Evolutionary conservation across 2,113 vertebrate genomes (phyloP).

Genomic region (Leptosomus discolor): DNA sequence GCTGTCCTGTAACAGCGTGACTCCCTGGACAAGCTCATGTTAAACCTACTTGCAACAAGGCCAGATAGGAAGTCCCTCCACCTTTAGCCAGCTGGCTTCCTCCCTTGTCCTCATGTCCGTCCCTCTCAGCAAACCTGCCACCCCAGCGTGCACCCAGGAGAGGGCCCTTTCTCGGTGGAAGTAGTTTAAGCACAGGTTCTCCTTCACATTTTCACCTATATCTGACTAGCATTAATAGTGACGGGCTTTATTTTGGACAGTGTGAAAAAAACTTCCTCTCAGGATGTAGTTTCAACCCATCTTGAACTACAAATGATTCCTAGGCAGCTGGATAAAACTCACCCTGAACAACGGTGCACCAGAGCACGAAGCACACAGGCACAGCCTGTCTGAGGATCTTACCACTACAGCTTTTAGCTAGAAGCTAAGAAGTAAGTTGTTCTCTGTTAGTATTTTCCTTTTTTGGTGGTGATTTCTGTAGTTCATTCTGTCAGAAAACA

Average conservation of each 20-base stretch:
- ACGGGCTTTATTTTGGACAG: not conserved
- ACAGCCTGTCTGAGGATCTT: not conserved
- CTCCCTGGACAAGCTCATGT: not conserved
- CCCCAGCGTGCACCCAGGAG: not conserved
- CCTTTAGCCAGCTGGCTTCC: not conserved
- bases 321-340: not conserved
- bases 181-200: not conserved
- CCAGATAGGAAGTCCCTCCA: not conserved
- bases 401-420: not conserved
- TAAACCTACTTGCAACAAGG: not conserved
- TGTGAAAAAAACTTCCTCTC: not conserved
- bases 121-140: not conserved
- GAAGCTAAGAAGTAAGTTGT: not conserved
- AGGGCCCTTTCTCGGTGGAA: not conserved
- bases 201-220: not conserved
- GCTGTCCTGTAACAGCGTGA: too few relatives aligned
- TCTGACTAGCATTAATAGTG: not conserved
- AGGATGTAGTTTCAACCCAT: not conserved
- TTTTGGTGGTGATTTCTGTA: not conserved
- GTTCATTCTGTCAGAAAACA: not conserved
- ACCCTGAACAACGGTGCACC: too few relatives aligned
- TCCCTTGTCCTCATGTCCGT: not conserved
- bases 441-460: not conserved
- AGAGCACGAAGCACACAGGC: not conserved
- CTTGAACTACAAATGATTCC: not conserved